Evolutionary conservation across 2,113 vertebrate genomes (phyloP).

Genomic region (Phylloscopus trochilus): DNA sequence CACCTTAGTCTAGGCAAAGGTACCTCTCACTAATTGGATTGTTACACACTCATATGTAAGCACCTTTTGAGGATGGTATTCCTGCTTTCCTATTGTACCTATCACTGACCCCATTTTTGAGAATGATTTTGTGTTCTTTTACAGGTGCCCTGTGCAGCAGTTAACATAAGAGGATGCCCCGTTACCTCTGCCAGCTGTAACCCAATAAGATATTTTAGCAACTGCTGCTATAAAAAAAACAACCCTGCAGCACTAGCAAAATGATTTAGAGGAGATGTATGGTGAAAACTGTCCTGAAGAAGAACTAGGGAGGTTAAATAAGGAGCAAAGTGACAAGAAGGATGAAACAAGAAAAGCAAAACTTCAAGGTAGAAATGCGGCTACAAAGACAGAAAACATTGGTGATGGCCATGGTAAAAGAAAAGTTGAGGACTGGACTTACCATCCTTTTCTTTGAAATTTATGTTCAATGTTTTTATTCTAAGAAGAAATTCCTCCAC

Average conservation of each 20-base stretch:
- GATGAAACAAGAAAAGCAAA: not conserved
- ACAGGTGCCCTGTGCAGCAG: not conserved
- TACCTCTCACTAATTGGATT: not conserved
- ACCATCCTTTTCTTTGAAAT: not conserved
- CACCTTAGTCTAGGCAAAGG: not conserved
- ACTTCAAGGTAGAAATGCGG: not conserved
- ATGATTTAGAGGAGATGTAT: not conserved
- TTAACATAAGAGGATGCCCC: accelerated
- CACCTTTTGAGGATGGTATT: not conserved
- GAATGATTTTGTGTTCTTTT: not conserved
- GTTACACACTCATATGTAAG: not conserved
- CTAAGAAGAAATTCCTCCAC: not conserved
- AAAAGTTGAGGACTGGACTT: not conserved
- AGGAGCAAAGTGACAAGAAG: not conserved
- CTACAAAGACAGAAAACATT: not conserved
- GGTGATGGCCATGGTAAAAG: not conserved
- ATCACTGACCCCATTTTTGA: not conserved
- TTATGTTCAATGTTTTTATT: accelerated
- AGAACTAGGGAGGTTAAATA: not conserved
- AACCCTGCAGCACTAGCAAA: not conserved
- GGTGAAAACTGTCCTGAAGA: not conserved
- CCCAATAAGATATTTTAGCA: not conserved
- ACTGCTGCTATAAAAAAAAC: not conserved
- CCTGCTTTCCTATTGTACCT: not conserved
- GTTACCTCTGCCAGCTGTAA: not conserved